phyloP scores from a whole-genome alignment of 2,888 invertebrate genomes.

The Eudiplozoon nipponicum region DNA sequence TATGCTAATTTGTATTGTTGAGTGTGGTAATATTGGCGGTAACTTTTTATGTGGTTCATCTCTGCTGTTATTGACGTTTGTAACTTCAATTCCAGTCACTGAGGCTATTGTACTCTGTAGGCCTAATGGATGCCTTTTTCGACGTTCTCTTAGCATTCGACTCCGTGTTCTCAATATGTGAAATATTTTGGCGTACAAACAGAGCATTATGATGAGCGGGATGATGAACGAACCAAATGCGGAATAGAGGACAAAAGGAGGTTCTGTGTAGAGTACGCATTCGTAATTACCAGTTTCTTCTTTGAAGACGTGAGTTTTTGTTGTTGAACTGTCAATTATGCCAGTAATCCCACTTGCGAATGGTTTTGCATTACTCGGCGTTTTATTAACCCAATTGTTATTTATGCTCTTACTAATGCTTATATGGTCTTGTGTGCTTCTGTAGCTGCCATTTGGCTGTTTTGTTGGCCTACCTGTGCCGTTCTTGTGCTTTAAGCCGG shows the following conservation, averaged over 20 bases:
- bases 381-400: too few species aligned
- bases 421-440: too few species aligned
- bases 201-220: slow-evolving; percentile 24
- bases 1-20: too few species aligned
- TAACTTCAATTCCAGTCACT: neutral
- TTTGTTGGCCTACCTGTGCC: too few species aligned
- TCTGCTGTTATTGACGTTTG: neutral
- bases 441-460: too few species aligned
- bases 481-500: too few species aligned
- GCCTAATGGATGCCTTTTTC: neutral
- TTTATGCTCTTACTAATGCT: too few species aligned
- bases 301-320: slow-evolving; percentile 6
- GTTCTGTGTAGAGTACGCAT: slow-evolving; percentile 23
- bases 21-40: neutral
- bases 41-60: too few species aligned
- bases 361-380: neutral
- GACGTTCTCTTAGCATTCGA: neutral
- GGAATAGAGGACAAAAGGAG: slow-evolving; percentile 26
- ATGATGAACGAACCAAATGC: slow-evolving; percentile 26
- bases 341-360: slow-evolving; percentile 7
- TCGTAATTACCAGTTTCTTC: slow-evolving; percentile 19
- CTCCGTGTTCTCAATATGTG: slow-evolving; percentile 21
- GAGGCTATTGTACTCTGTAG: neutral
- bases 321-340: neutral
- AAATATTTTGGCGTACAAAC: slow-evolving; percentile 25